Conservation (phyloP, 2,888 invertebrate species). For the Megalurothrips usitatus region DNA sequence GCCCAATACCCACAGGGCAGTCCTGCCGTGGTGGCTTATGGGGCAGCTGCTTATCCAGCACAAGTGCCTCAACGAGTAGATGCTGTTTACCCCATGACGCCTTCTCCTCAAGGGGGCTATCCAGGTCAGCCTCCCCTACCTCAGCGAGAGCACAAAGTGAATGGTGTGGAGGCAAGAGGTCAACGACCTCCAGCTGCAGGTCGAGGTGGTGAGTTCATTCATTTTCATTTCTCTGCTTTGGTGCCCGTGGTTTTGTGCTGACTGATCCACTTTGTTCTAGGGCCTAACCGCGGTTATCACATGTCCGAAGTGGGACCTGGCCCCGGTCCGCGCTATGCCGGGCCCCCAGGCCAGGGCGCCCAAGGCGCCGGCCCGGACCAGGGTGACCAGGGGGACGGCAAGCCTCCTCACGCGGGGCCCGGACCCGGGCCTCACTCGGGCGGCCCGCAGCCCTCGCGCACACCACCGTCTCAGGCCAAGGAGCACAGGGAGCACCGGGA, state of each 20-base stretch:
- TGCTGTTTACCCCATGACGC: constrained; percentile 1
- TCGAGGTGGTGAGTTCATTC: not conserved
- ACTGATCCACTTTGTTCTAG: not conserved
- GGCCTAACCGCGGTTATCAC: not conserved
- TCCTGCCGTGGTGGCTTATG: constrained; percentile 5
- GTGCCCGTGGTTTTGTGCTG: not conserved
- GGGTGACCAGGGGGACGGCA: not conserved
- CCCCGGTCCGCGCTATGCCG: not conserved
- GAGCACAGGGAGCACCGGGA: constrained; percentile 18
- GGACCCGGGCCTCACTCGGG: not conserved
- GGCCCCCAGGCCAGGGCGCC: not conserved
- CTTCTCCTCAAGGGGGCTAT: constrained; percentile 10
- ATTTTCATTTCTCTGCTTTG: not conserved
- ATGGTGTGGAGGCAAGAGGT: not conserved
- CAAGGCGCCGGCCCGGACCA: not conserved
- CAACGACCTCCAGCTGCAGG: not conserved
- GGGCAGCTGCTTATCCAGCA: constrained; percentile 34
- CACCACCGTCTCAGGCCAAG: not conserved
- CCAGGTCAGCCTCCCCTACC: constrained; percentile 35
- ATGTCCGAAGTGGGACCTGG: not conserved
- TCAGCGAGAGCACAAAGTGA: constrained; percentile 35
- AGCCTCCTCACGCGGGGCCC: not conserved
- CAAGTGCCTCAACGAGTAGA: constrained; percentile 35
- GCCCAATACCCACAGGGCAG: not conserved
- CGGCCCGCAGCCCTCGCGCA: not conserved